These are phyloP conservation scores for Sphenodon punctatus DNA, from an alignment of 2,797 vertebrate species.

Conservation along the genomic window DNA sequence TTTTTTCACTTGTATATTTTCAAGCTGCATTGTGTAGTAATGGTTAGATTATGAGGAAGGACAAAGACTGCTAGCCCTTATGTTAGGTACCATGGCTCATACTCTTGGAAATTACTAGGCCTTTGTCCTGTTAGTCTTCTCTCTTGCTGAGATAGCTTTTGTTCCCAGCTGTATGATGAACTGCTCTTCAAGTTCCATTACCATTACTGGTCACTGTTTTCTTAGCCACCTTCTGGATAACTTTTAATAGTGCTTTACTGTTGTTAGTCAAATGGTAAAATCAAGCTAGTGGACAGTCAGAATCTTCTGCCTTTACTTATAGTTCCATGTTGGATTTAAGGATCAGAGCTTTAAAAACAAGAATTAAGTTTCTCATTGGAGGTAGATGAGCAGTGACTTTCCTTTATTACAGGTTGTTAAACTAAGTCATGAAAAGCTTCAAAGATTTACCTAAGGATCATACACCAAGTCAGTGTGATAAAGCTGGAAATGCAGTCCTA, in stretches of 20 bases:
- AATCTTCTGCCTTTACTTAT: background rate
- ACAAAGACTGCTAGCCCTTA: background rate
- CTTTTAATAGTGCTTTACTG: background rate
- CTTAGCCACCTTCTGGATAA: background rate
- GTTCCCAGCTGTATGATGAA: background rate
- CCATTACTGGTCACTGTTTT: background rate
- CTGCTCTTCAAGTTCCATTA: background rate
- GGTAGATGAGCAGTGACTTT: background rate
- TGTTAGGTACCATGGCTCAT: background rate
- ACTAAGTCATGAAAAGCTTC: background rate
- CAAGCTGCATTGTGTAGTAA: background rate
- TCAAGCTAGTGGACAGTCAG: background rate
- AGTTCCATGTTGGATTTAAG: background rate
- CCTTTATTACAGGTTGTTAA: background rate
- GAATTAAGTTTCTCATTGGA: background rate
- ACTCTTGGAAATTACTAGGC: background rate
- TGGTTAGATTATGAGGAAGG: background rate
- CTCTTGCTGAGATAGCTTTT: background rate
- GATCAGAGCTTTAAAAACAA: background rate
- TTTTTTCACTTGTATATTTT: slow-evolving; percentile 8
- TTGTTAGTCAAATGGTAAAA: background rate
- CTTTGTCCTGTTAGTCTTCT: background rate
- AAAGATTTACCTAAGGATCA: background rate
- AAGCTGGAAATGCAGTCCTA: background rate
- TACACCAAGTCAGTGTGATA: background rate